These are phyloP conservation scores for Amazona finschi DNA, from an alignment of 2,797 vertebrate species.

Conservation along the genomic window DNA sequence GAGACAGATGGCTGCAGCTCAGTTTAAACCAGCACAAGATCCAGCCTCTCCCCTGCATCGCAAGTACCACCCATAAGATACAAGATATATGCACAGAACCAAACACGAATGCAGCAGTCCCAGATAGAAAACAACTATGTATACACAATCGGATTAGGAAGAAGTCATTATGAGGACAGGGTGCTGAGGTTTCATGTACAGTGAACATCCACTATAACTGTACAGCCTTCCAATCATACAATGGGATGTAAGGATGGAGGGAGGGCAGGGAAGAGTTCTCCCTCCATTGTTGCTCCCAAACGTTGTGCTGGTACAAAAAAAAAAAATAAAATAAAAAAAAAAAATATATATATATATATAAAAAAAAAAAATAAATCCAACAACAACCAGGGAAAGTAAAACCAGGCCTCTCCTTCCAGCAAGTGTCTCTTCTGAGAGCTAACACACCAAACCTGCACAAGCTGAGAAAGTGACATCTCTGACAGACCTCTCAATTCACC, in stretches of 20 bases:
- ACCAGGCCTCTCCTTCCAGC: not conserved
- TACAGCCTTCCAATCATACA: not conserved
- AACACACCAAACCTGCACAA: not conserved
- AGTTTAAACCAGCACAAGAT: not conserved
- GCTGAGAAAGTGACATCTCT: not conserved
- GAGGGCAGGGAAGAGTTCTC: not conserved
- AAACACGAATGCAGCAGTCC: not conserved
- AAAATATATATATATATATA: no score
- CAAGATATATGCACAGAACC: not conserved
- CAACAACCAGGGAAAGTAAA: not conserved
- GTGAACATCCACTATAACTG: not conserved
- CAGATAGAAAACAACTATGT: not conserved
- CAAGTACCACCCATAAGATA: not conserved
- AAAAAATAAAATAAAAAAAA: not conserved
- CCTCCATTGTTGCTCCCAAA: not conserved
- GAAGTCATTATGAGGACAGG: not conserved
- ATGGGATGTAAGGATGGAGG: not conserved
- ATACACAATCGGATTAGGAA: not conserved
- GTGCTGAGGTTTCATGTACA: not conserved
- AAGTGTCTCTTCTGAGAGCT: not conserved
- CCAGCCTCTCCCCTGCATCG: not conserved
- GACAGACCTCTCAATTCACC: not conserved
- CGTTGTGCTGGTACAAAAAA: not conserved
- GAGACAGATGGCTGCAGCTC: slow-evolving; percentile 65
- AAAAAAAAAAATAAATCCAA: not conserved